Evolutionary conservation across 2,797 vertebrate species (phyloP).

Genomic region (Crenuchus spilurus): DNA sequence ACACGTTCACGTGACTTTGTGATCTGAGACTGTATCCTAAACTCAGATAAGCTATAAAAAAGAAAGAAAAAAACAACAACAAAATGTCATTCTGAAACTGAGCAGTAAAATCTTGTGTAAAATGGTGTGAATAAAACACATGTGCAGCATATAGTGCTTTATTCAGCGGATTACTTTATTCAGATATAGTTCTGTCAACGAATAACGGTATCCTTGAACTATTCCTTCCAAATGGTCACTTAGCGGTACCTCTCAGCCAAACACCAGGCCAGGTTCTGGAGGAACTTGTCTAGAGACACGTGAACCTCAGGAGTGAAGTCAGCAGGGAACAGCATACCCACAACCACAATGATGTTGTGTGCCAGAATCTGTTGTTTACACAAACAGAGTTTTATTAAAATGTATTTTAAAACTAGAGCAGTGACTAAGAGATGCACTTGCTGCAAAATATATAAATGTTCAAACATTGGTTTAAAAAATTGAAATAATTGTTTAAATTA

Average conservation of each 20-base stretch:
- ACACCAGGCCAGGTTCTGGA: constrained; percentile 66
- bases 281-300: constrained; percentile 79
- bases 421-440: no score
- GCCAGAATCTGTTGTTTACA: constrained; percentile 81
- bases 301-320: constrained; percentile 82
- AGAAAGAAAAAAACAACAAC: no score
- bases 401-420: no score
- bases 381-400: no score
- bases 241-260: constrained; percentile 84
- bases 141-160: not conserved
- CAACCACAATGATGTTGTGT: constrained; percentile 74
- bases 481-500: no score
- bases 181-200: not conserved
- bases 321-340: constrained; percentile 69
- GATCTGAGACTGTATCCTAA: no score
- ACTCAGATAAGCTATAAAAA: no score
- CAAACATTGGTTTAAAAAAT: no score
- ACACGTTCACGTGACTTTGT: no score
- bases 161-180: not conserved
- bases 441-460: no score
- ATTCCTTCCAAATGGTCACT: constrained; percentile 12
- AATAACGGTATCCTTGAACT: not conserved
- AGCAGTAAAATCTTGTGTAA: no score
- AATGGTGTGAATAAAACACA: constrained; percentile 2
- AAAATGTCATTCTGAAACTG: no score